Conservation (phyloP, 1,140 invertebrate genomes). For the Pseudobourletiella spinata region DNA sequence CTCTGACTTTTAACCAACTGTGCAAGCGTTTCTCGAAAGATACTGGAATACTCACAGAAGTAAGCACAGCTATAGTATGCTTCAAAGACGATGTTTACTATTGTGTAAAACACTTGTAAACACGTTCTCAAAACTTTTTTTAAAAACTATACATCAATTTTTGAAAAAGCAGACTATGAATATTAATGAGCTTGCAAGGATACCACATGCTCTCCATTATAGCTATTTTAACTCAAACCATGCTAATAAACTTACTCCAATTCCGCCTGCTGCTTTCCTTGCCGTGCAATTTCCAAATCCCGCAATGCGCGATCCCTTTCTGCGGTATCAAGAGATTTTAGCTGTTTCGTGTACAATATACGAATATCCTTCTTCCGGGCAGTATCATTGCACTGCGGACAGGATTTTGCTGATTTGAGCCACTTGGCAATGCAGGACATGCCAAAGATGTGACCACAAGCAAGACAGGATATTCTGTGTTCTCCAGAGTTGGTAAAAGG, state of each 20-base stretch:
- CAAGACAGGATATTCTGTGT: constrained; percentile 69
- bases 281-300: constrained; percentile 46
- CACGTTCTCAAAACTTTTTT: too few species aligned
- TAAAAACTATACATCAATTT: too few species aligned
- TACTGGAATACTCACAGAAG: too few species aligned
- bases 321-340: constrained; percentile 55
- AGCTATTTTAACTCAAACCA: background rate
- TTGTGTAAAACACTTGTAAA: too few species aligned
- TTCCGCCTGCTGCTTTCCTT: constrained; percentile 42
- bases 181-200: too few species aligned
- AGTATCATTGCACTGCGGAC: constrained; percentile 80
- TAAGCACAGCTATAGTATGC: too few species aligned
- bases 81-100: too few species aligned
- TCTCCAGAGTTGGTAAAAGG: constrained; percentile 73
- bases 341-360: constrained; percentile 56
- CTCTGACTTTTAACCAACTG: too few species aligned
- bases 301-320: constrained; percentile 51
- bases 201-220: too few species aligned
- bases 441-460: constrained; percentile 87
- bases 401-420: constrained; percentile 51
- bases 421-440: constrained; percentile 70
- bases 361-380: constrained; percentile 64
- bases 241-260: constrained; percentile 39
- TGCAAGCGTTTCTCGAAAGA: too few species aligned
- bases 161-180: too few species aligned